Base-by-base conservation (phyloP, 2,888 invertebrate genomes). In the Tachina fera region DNA sequence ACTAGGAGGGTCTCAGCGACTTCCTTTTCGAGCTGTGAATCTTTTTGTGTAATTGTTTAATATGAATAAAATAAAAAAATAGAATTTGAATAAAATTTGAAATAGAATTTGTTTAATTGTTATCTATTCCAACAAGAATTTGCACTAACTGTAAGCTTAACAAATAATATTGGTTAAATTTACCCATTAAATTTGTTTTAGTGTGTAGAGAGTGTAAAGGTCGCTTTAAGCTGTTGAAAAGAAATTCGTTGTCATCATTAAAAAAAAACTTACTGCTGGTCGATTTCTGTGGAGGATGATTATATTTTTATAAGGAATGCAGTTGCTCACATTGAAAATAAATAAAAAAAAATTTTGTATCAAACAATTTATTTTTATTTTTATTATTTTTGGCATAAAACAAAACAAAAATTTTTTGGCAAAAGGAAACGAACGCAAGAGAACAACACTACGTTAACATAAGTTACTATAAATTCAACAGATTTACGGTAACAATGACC, bases 391-490 rank as follows among this genome's bases (percentile, higher is more conserved):
- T 65, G 53, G 45, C 47, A 19, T 58, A 56, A 65, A 60, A 68
- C 60, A n/a, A 53, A 74, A 67, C n/a, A 41, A 51, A 68, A 22
- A 43, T 41, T 68, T 71, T 76, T 76, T 65, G 71, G 71, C 31
- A 65, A 83, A 68, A 81, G 51, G 58, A 65, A 68, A 45, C 11
- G n/a, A 16, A n/a, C 13, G 47, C 39, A 22, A 31, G 39, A 41
- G 9, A 63, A 75, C 60, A 61, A 43, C 43, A 49, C 70, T 72
- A 61, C n/a, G 78, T 86, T 65, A 78, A 79, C 85, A 86, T 79
- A 86, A 78, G 85, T 76, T 85, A 70, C 77, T 74, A 60, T 71
- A 78, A 86, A 83, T 82, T 63, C 78, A 82, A 86, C 82, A 86
- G 78, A 86, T 83, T 86, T 86, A 86, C 83, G 75, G 75, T 45